A percentile compares a stretch with the other conserved stretches of the same genome.
These are phyloP conservation scores for Coracopsis vasa DNA, from an alignment of 2,113 vertebrate genomes.

Conservation along the genomic window DNA sequence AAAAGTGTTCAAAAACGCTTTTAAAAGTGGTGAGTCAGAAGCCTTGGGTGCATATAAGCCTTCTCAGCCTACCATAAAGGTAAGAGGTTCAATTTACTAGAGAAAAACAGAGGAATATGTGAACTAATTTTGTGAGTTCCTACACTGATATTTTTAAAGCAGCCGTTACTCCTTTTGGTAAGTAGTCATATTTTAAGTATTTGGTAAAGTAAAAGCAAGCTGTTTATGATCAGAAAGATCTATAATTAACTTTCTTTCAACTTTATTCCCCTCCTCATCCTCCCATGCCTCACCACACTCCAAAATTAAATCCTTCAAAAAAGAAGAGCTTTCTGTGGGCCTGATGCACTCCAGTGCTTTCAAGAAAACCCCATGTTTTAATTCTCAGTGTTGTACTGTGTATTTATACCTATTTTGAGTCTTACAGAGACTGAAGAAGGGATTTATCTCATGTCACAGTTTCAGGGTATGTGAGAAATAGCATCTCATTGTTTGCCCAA, in stretches of 20 bases:
- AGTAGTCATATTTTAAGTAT: not conserved
- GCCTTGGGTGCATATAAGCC: not conserved
- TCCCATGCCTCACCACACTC: not conserved
- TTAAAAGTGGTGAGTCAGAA: not conserved
- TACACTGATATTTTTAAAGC: not conserved
- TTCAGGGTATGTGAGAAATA: not conserved
- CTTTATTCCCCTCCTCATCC: not conserved
- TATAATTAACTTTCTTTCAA: not conserved
- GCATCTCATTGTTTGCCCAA: not conserved
- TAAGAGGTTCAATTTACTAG: not conserved
- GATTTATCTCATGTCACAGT: not conserved
- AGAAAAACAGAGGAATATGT: not conserved
- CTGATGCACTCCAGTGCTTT: not conserved
- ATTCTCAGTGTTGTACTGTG: not conserved
- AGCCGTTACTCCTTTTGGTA: not conserved
- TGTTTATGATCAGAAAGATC: not conserved
- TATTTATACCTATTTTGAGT: not conserved
- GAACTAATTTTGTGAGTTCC: not conserved
- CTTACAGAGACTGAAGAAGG: not conserved
- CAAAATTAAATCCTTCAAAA: not conserved
- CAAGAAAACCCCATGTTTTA: not conserved
- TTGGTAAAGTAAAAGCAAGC: not conserved
- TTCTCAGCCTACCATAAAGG: not conserved
- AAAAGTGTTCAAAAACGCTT: not conserved
- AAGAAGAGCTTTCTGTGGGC: not conserved